Evolutionary conservation across 2,888 invertebrate species (phyloP), one percentile per base, ranked within the genome.

Genomic region (Erebia palarica): DNA sequence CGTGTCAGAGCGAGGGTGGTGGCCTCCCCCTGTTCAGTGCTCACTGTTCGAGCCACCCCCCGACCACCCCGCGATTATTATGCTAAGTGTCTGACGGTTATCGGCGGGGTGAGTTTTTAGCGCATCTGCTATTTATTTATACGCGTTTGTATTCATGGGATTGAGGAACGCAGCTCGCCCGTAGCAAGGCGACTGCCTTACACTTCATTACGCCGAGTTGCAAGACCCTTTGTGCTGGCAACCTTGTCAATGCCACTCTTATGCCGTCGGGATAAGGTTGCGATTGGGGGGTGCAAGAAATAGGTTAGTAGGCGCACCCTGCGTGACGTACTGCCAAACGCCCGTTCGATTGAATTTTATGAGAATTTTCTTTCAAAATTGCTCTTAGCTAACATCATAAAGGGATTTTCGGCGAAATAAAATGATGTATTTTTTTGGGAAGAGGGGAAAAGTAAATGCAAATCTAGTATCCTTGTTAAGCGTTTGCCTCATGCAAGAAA

Each of bases 111-210:
- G 91, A 90, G 84, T 90, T 92, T 92, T 93, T 92, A 92, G 92
- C 92, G 91, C 93, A 92, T 93, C 93, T 92, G 92, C 91, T 93
- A 92, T 93, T 92, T 93, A 92, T 92, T 93, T 93, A 92, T 90
- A 90, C 88, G 88, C 85, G 36, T 92, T 91, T 92, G 90, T 92
- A 93, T 92, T 93, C 92, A 92, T 92, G 80, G 89, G 86, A 86
- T 88, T 90, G 87, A 83, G 85, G 84, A 86, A 81, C 80, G 80
- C 85, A 83, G 84, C 80, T 86, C 85, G 84, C 79, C 84, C 85
- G 85, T 86, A 83, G 86, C 82, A 81, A 86, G 83, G 83, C 86
- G 86, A 85, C 85, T 83, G 81, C 80, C 85, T 87, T 84, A 87
- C 91, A 88, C 89, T 91, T 92, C 92, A 91, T 92, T 92, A 91